Base-by-base conservation (phyloP, 1,140 invertebrate genomes). In the Dolichoris vasculosae region DNA sequence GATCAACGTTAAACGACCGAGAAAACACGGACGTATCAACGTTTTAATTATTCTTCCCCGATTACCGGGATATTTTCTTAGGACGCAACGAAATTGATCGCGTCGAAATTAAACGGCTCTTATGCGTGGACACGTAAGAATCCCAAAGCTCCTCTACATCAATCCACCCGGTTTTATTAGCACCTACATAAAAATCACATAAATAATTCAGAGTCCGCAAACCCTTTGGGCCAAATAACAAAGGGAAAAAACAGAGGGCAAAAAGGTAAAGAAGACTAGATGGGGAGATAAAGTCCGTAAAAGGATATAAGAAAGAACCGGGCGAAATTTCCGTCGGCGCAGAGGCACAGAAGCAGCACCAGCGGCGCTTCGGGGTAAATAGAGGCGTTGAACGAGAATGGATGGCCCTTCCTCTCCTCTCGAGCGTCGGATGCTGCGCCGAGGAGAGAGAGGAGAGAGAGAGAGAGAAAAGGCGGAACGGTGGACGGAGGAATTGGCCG, bases 371-470 rank as follows among this genome's bases (percentile, higher is more conserved):
- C 23, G 71, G 86, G 89, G 91, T 92, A 92, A 91, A 92, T 92
- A 92, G 91, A 92, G 89, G 91, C 91, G 91, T 91, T 92, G 91
- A 92, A 91, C 91, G 90, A 92, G 90, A 92, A 92, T 92, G 88
- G 90, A 92, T 92, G 91, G 90, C 89, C 89, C 89, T 90, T 89
- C 88, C 88, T 35, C n/a, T 64, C 26, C 63, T 30, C 26, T 32
- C 87, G 86, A 84, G 83, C 15, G 7, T 51, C 2, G 48, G 48
- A 51, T 17, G 15, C 48, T 7, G 48, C 20, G 48, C 15, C 48
- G 2, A 2, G 85, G 85, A 90, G 83, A 76, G 84, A 83, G 77
- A 81, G 88, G 82, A n/a, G n/a, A n/a, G n/a, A n/a, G n/a, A n/a
- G 87, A 89, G 90, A 88, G 83, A 76, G 84, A 83, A 80, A 81